A percentile compares a stretch with the other conserved stretches of the same genome.
These are phyloP conservation scores for Athrips mouffetella DNA, from an alignment of 2,888 invertebrate genomes.

Conservation along the genomic window DNA sequence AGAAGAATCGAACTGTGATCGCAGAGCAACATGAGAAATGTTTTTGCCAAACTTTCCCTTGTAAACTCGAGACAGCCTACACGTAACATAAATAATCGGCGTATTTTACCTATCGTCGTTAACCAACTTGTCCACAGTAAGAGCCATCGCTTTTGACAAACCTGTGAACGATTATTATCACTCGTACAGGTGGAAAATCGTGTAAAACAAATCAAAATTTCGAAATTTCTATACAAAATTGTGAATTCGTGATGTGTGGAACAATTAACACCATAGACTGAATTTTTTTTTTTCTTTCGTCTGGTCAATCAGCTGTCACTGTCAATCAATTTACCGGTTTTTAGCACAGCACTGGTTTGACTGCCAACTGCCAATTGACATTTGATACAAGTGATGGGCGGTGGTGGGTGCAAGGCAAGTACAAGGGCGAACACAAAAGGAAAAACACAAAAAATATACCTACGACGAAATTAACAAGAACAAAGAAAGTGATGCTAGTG, in stretches of 20 bases:
- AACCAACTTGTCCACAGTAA: constrained; percentile 65
- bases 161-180: constrained; percentile 11
- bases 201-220: constrained; percentile 39
- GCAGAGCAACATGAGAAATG: not conserved
- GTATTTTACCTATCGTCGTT: constrained; percentile 65
- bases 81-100: constrained; percentile 25
- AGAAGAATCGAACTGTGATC: too few relatives aligned
- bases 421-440: too few relatives aligned
- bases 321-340: constrained; percentile 8
- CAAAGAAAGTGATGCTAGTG: not conserved
- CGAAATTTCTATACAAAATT: constrained; percentile 39
- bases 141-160: constrained; percentile 47
- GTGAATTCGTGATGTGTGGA: constrained; percentile 44
- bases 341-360: constrained; percentile 8
- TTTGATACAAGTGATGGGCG: too few relatives aligned
- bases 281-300: constrained; percentile 14
- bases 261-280: constrained; percentile 31
- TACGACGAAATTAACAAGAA: too few relatives aligned
- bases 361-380: too few relatives aligned
- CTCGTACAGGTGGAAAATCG: constrained; percentile 24
- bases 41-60: constrained; percentile 53
- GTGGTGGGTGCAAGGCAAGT: too few relatives aligned
- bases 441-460: too few relatives aligned
- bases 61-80: constrained; percentile 30
- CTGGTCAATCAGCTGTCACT: not conserved